Evolutionary conservation across 2,888 invertebrate species (phyloP).

Genomic region (Parnassius apollo): DNA sequence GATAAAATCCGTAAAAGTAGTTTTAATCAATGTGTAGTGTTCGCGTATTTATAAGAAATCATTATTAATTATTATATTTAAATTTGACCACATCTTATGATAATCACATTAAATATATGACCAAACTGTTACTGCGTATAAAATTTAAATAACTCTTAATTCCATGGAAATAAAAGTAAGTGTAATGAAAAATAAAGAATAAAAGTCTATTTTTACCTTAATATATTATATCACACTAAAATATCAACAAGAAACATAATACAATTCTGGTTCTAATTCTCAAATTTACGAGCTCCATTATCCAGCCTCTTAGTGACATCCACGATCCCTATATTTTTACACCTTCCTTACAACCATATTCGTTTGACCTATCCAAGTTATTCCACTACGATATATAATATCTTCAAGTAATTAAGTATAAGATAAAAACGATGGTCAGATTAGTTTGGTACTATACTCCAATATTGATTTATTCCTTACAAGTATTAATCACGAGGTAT

Average conservation of each 20-base stretch:
- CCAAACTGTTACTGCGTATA: too few species aligned
- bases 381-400: background rate
- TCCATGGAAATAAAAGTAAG: too few species aligned
- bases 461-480: conserved; percentile 4
- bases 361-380: conserved; percentile 10
- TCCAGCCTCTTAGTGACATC: conserved; percentile 21
- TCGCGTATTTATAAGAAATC: too few species aligned
- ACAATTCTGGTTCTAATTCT: conserved; percentile 17
- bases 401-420: background rate
- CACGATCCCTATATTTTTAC: conserved; percentile 18
- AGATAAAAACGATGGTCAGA: background rate
- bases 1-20: too few species aligned
- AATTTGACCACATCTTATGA: too few species aligned
- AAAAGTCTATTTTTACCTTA: background rate
- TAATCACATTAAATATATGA: too few species aligned
- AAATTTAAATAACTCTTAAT: too few species aligned
- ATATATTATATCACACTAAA: conserved; percentile 4
- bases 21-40: too few species aligned
- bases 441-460: background rate
- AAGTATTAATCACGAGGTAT: background rate
- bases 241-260: conserved; percentile 14
- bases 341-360: conserved; percentile 19
- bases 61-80: too few species aligned
- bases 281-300: conserved; percentile 21
- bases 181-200: too few species aligned